These are phyloP conservation scores for Calliopum simillimum DNA, from an alignment of 2,888 invertebrate genomes.

Conservation along the genomic window DNA sequence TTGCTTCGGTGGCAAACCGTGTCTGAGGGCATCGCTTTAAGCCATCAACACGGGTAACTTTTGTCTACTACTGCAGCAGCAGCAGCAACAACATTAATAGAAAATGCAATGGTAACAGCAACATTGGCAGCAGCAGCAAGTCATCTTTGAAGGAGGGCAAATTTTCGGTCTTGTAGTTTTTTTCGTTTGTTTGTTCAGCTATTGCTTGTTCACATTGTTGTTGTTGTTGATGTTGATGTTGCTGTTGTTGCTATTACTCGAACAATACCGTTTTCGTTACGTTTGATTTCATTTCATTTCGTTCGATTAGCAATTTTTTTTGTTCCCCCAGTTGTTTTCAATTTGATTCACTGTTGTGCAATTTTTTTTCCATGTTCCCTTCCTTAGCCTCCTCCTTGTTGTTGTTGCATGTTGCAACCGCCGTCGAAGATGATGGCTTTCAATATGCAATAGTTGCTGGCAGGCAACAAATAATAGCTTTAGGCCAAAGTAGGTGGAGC, in stretches of 20 bases:
- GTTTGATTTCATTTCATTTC: conserved; percentile 38
- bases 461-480: conserved; percentile 25
- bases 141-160: too few relatives aligned
- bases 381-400: not conserved
- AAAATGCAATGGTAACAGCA: too few relatives aligned
- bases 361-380: conserved; percentile 6
- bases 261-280: conserved; percentile 38
- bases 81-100: not conserved
- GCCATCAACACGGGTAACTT: conserved; percentile 34
- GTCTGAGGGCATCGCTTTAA: conserved; percentile 34
- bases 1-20: conserved; percentile 29
- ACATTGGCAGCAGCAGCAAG: too few relatives aligned
- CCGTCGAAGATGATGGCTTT: conserved; percentile 28
- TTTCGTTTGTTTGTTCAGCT: too few relatives aligned
- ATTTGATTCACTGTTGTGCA: conserved; percentile 10
- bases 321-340: not conserved
- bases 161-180: too few relatives aligned
- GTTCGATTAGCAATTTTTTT: conserved; percentile 39
- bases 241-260: not conserved
- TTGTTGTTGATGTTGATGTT: conserved; percentile 2
- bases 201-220: not conserved
- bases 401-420: not conserved
- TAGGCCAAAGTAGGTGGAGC: conserved; percentile 29
- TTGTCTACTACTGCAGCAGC: conserved; percentile 16
- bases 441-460: conserved; percentile 36